phyloP scores from a whole-genome alignment of 2,797 vertebrate species.

The Anabas testudineus region DNA sequence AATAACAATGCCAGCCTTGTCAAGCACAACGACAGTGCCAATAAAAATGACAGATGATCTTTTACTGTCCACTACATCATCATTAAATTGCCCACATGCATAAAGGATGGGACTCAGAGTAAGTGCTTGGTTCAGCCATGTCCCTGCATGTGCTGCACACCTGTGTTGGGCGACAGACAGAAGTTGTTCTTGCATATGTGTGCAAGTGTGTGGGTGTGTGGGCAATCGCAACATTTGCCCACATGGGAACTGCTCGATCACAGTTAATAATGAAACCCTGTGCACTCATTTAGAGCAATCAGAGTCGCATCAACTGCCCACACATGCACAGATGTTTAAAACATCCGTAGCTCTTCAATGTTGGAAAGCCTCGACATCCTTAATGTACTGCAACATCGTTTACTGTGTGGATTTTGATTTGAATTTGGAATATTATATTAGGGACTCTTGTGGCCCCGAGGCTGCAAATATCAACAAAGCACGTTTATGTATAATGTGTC shows the following conservation, averaged over 20 bases:
- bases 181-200: background rate
- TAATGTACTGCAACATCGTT: background rate
- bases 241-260: slow-evolving; percentile 28
- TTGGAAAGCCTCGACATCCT: slow-evolving; percentile 3
- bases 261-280: slow-evolving; percentile 51
- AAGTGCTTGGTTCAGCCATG: slow-evolving; percentile 7
- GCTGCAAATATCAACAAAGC: slow-evolving; percentile 23
- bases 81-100: slow-evolving; percentile 22
- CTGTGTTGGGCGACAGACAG: slow-evolving; percentile 22
- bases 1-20: slow-evolving; percentile 39
- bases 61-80: slow-evolving; percentile 49
- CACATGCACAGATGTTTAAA: slow-evolving; percentile 35
- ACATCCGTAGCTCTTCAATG: background rate
- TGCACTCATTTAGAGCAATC: slow-evolving; percentile 24
- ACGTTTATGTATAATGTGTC: background rate
- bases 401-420: slow-evolving; percentile 3
- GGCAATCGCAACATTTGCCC: slow-evolving; percentile 20
- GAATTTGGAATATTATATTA: slow-evolving; percentile 29
- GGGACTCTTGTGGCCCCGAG: background rate
- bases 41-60: slow-evolving; percentile 44
- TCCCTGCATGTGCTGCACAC: slow-evolving; percentile 7
- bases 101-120: slow-evolving; percentile 11
- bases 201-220: slow-evolving; percentile 13
- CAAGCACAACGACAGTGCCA: slow-evolving; percentile 27
- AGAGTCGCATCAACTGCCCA: slow-evolving; percentile 53